A percentile compares a stretch with the other conserved stretches of the same genome.
phyloP scores from a whole-genome alignment of 2,113 vertebrate genomes.

The Cervus canadensis region DNA sequence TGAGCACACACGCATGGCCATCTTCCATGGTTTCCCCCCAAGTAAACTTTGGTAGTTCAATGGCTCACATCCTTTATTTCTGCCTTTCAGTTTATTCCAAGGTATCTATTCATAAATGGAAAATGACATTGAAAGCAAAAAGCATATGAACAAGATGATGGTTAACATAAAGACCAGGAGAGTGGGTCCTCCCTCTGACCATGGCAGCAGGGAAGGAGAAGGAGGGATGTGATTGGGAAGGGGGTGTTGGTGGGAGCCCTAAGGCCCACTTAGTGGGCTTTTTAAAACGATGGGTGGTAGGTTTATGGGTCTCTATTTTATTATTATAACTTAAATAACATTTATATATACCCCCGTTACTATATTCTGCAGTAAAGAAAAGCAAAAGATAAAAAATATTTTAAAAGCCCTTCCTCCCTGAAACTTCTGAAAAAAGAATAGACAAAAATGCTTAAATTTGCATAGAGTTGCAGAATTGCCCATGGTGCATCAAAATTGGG shows the following conservation, averaged over 20 bases:
- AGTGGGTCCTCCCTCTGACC: background rate
- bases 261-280: background rate
- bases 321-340: background rate
- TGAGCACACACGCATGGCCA: background rate
- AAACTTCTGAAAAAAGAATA: background rate
- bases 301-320: background rate
- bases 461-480: background rate
- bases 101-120: background rate
- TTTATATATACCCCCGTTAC: background rate
- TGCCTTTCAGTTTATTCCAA: background rate
- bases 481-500: fast-evolving
- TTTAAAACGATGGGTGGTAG: background rate
- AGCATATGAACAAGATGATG: background rate
- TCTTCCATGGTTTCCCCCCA: too few species aligned
- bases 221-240: background rate
- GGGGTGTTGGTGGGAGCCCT: background rate
- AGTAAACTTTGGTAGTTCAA: background rate
- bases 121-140: background rate
- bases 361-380: background rate
- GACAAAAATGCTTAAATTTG: background rate
- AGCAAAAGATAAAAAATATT: background rate
- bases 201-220: too few species aligned
- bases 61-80: background rate
- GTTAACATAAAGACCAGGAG: background rate
- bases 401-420: background rate